phyloP scores from a whole-genome alignment of 1,140 invertebrate genomes.

The Ceratosolen fusciceps region DNA sequence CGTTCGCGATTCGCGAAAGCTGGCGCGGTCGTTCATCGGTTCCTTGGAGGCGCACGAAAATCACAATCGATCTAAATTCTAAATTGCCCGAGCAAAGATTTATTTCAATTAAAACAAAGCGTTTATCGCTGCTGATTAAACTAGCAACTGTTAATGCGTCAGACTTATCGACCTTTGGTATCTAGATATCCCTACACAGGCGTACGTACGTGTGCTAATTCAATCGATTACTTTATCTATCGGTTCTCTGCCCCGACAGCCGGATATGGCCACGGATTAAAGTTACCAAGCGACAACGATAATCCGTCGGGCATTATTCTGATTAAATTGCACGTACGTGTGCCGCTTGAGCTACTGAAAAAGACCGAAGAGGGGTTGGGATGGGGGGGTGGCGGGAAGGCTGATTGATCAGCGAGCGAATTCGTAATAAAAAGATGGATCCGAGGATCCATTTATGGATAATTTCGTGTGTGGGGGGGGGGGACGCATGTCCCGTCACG shows the following conservation, averaged over 20 bases:
- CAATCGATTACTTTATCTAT: conserved; percentile 27
- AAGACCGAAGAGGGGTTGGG: no score
- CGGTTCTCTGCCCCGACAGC: not conserved
- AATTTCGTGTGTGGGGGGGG: no score
- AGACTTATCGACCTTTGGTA: conserved; percentile 7
- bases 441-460: no score
- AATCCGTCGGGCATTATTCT: not conserved
- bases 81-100: not conserved
- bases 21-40: not conserved
- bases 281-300: not conserved
- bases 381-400: no score
- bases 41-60: not conserved
- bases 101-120: conserved; percentile 6
- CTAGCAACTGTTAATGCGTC: conserved; percentile 11
- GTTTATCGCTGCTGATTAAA: conserved; percentile 9
- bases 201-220: conserved; percentile 3
- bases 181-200: conserved; percentile 10
- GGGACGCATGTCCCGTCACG: no score
- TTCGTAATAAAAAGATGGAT: no score
- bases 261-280: conserved; percentile 18
- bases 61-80: not conserved
- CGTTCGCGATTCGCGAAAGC: not conserved
- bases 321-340: not conserved
- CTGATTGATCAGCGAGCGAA: no score
- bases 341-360: not conserved